Evolutionary conservation across 2,888 invertebrate species (phyloP), one percentile per base, ranked within the genome.

Genomic region (Acrobasis consociella): DNA sequence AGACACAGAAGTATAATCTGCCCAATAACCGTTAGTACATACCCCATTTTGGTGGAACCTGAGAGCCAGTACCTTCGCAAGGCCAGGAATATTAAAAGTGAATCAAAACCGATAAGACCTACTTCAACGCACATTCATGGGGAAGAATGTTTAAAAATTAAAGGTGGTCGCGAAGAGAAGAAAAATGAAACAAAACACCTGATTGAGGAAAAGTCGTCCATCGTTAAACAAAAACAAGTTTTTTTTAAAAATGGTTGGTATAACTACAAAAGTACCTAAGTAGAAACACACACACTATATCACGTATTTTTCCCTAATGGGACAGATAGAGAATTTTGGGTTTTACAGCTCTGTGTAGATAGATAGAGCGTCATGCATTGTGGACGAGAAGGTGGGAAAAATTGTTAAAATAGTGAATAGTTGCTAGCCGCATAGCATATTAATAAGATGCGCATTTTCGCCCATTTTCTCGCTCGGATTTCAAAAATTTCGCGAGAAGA

Each of bases 191-290:
- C 16, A 56, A 22, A n/a, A 56, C 13, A 13, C 16, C 5, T 42
- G 31, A 31, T 31, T 31, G 5, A 31, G 31, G 31, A 31, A 8
- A 7, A 5, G 5, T 31, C 7, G 31, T 7, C 42, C 10, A n/a
- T 16, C 5, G 56, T 17, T 13, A 56, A 42, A 13, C 56, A 9
- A 10, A 17, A 56, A 22, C 22, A 22, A 56, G 42, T 56, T 42
- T 22, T 2, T 22, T 56, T 56, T 8, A 56, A 42, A 56, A 39
- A 42, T 42, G 56, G 56, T 56, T 16, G 31, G 31, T 31, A 31
- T 31, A 7, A 31, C 31, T 31, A 31, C 31, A 31, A 0, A 7
- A 31, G 31, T 31, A 31, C 31, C 31, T 31, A 31, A 22, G 22
- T 3, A 22, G 22, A 22, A 22, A 22, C 22, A 22, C 22, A 22